Conservation (phyloP, 2,888 invertebrate species). For the Andricus quercusramuli region DNA sequence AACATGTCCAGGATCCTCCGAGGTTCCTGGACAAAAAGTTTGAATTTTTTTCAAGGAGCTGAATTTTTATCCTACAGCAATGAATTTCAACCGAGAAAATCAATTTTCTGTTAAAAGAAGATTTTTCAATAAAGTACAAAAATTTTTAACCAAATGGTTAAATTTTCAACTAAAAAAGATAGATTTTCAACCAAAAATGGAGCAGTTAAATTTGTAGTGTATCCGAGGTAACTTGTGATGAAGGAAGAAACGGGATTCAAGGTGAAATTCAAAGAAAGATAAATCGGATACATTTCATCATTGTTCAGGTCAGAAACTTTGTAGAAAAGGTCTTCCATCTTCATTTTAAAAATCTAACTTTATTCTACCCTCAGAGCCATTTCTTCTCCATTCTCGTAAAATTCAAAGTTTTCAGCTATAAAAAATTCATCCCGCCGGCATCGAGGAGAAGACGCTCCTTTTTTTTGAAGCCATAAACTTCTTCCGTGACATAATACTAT, state of each 20-base stretch:
- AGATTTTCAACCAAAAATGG: too few species aligned
- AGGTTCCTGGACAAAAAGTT: too few species aligned
- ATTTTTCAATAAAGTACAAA: too few species aligned
- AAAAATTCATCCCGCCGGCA: neutral
- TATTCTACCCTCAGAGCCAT: neutral
- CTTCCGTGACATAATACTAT: constrained; percentile 34
- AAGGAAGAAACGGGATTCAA: neutral
- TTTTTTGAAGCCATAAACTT: constrained; percentile 8
- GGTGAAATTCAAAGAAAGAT: neutral
- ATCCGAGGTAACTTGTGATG: neutral
- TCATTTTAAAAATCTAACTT: neutral
- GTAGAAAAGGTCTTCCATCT: neutral
- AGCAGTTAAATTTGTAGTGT: too few species aligned
- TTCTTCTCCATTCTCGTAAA: neutral
- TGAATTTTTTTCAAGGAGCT: too few species aligned
- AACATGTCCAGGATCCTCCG: too few species aligned
- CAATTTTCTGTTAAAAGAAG: too few species aligned
- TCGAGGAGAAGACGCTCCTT: neutral
- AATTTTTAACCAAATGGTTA: too few species aligned
- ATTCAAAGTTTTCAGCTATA: neutral
- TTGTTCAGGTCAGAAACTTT: neutral
- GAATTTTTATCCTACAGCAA: too few species aligned
- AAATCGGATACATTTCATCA: neutral
- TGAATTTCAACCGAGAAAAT: too few species aligned
- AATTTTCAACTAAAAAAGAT: too few species aligned